Evolutionary conservation across 2,797 vertebrate genomes (phyloP), one percentile per base, ranked within the genome.

Genomic region (Tinamus major): DNA sequence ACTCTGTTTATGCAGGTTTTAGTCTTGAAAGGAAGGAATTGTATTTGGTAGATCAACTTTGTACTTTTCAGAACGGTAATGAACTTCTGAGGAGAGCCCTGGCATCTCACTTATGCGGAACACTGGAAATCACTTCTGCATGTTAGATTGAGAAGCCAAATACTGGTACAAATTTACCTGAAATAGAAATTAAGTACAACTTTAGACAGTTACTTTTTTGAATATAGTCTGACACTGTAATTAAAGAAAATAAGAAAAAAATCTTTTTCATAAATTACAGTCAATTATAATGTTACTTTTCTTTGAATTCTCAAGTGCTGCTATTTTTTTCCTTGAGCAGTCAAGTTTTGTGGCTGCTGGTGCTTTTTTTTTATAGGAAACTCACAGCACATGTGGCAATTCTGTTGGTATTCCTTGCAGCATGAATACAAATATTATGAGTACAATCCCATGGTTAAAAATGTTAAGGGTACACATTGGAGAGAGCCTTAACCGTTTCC

Each of bases 321-420:
- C 9, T 76, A 0, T 59, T 77, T 92, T 80, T 78, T 68, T 13
- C 17, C 26, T 10, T 12, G 21, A 49, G 48, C 39, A 85, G 3
- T 78, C 13, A 68, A 31, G 9, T 21, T 44, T 86, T 86, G 13
- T 48, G 9, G 14, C 59, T 46, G 26, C 21, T 3, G 21, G 35
- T 56, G 7, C 16, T 53, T 49, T 24, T 7, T 9, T 55, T 76
- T 31, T n/a, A 2, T 62, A 39, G 33, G 37, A 53, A 82, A 44
- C 21, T 67, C 0, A 0, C 16, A 75, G 27, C 41, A 16, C 7
- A 48, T 41, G 27, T 6, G 59, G 23, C 12, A 20, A 21, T 64
- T 90, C 42, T 92, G 18, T 29, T 68, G 63, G 4, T 55, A 27
- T 49, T 70, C 19, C 5, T 62, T 16, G 1, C n/a, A 39, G 42